Conservation (phyloP, 2,888 invertebrate genomes). For the Lochmaea capreae region DNA sequence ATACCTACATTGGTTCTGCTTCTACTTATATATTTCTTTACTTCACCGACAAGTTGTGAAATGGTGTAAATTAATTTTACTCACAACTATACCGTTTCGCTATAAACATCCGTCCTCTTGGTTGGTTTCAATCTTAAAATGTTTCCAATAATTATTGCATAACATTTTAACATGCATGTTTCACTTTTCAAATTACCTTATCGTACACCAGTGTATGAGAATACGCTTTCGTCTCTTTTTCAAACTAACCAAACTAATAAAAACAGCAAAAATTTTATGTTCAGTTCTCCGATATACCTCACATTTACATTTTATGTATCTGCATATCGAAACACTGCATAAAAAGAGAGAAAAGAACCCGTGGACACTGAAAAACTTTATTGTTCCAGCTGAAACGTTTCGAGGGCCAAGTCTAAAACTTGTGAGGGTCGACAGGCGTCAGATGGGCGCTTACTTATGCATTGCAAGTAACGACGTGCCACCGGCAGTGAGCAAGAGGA, state of each 20-base stretch:
- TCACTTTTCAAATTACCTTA: not conserved
- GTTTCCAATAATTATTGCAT: too few relatives aligned
- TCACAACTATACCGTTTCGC: too few relatives aligned
- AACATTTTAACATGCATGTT: too few relatives aligned
- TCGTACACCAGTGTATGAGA: not conserved
- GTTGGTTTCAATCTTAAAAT: too few relatives aligned
- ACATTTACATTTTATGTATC: slow-evolving; percentile 39
- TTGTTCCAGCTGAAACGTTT: slow-evolving; percentile 66
- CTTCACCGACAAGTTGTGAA: too few relatives aligned
- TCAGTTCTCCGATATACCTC: slow-evolving; percentile 13
- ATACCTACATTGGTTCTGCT: too few relatives aligned
- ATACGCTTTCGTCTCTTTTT: not conserved
- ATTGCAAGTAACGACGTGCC: slow-evolving; percentile 74
- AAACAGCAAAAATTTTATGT: slow-evolving; percentile 25
- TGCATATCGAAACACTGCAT: slow-evolving; percentile 17
- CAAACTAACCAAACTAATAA: not conserved
- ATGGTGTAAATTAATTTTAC: too few relatives aligned
- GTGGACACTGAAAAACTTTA: slow-evolving; percentile 34
- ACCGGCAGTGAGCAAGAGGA: slow-evolving; percentile 75
- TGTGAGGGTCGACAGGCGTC: slow-evolving; percentile 69
- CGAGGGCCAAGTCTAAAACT: slow-evolving; percentile 70
- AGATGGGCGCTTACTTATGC: slow-evolving; percentile 74
- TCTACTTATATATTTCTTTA: too few relatives aligned
- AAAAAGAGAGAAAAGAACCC: not conserved
- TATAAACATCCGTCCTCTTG: too few relatives aligned